A percentile compares a stretch with the other conserved stretches of the same genome.
Conservation (phyloP, 2,888 invertebrate genomes). For the Acheta domesticus region DNA sequence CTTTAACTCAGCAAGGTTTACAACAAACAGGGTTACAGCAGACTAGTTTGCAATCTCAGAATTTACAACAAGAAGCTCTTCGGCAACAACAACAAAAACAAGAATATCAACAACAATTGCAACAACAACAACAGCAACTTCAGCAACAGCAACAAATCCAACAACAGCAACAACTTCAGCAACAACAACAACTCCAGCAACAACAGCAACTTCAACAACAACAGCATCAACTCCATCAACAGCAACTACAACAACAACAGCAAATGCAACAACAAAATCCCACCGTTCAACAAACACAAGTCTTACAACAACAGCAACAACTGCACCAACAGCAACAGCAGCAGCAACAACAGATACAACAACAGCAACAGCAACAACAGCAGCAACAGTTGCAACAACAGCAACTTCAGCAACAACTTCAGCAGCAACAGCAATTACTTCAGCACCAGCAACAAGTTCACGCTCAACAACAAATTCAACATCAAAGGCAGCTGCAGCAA, state of each 20-base stretch:
- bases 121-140: slow-evolving; percentile 20
- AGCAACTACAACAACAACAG: slow-evolving; percentile 30
- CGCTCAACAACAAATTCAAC: slow-evolving; percentile 31
- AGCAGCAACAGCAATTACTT: slow-evolving; percentile 30
- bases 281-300: slow-evolving; percentile 32
- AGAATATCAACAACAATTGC: slow-evolving; percentile 3
- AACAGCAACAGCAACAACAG: slow-evolving; percentile 52
- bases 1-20: neutral
- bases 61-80: slow-evolving; percentile 12
- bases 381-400: slow-evolving; percentile 38
- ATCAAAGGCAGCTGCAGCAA: slow-evolving; percentile 31
- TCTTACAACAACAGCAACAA: slow-evolving; percentile 38
- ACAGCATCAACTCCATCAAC: slow-evolving; percentile 21
- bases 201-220: slow-evolving; percentile 28
- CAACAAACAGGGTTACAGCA: slow-evolving; percentile 11
- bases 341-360: slow-evolving; percentile 54
- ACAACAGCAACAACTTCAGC: slow-evolving; percentile 33
- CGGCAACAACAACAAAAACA: slow-evolving; percentile 12
- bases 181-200: slow-evolving; percentile 31
- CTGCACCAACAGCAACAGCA: slow-evolving; percentile 58
- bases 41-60: neutral
- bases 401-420: slow-evolving; percentile 37
- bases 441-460: slow-evolving; percentile 33
- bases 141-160: slow-evolving; percentile 29
- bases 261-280: slow-evolving; percentile 33